Conservation (phyloP, 2,888 invertebrate genomes). For the Leucophenga montana region DNA sequence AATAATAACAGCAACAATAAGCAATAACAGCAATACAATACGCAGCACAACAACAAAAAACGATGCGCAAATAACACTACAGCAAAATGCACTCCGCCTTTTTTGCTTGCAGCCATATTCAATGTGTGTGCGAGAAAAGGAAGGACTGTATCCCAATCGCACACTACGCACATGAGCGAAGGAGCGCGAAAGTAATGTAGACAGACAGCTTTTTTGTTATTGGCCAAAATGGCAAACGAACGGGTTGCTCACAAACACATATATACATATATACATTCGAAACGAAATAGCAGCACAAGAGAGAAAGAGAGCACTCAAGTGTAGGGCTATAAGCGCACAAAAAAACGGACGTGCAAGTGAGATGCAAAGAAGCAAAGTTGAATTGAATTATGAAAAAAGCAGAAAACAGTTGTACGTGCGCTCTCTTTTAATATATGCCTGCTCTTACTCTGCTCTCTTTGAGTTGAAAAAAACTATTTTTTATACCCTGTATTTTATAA, state of each 20-base stretch:
- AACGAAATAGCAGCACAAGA: slow-evolving; percentile 28
- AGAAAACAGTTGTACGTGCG: background rate
- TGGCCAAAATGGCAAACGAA: slow-evolving; percentile 54
- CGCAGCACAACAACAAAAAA: slow-evolving; percentile 15
- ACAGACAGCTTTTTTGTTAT: slow-evolving; percentile 59
- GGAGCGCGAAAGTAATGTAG: background rate
- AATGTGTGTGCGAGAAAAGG: too few species aligned
- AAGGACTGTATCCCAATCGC: background rate
- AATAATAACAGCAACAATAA: slow-evolving; percentile 14
- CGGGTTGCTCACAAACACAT: slow-evolving; percentile 55
- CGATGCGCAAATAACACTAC: slow-evolving; percentile 32
- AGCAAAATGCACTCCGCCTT: slow-evolving; percentile 54
- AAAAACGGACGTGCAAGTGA: slow-evolving; percentile 30
- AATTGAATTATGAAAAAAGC: background rate
- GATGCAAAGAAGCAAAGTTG: background rate
- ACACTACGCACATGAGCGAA: background rate
- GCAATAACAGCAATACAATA: slow-evolving; percentile 17
- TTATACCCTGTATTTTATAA: background rate
- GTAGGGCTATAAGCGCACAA: slow-evolving; percentile 31
- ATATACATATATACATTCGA: background rate
- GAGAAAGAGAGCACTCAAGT: slow-evolving; percentile 41
- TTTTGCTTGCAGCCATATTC: slow-evolving; percentile 39
- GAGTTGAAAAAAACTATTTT: too few species aligned
- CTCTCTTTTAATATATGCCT: slow-evolving; percentile 46
- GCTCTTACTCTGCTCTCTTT: background rate